Conservation (phyloP, 2,113 vertebrate species). For the Pangasianodon gigas region DNA sequence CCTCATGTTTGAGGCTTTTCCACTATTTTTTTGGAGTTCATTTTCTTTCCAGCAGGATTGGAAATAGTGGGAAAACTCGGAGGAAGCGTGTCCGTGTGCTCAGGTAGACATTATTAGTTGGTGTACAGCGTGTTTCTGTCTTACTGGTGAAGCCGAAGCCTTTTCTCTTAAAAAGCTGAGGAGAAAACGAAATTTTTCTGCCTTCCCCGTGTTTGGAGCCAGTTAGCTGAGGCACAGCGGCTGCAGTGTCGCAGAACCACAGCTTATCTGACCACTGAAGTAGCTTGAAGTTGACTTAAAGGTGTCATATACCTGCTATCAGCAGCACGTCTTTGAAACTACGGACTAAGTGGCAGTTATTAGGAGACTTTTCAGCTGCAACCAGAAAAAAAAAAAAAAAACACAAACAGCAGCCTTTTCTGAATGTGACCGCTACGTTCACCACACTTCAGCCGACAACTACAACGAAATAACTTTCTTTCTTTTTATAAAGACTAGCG, state of each 20-base stretch:
- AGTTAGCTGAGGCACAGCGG: slow-evolving; percentile 6
- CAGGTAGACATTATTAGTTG: background rate
- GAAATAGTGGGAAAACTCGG: slow-evolving; percentile 22
- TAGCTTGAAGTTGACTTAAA: background rate
- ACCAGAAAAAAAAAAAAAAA: background rate
- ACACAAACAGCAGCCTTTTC: background rate
- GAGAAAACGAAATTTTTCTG: slow-evolving; percentile 32
- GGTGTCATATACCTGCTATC: background rate
- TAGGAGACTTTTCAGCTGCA: background rate
- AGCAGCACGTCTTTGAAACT: slow-evolving; percentile 7
- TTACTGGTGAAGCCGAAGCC: background rate
- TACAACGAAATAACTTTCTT: background rate
- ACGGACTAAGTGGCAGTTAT: slow-evolving; percentile 22
- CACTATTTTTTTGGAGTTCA: slow-evolving; percentile 29
- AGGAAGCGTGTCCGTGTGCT: slow-evolving; percentile 23
- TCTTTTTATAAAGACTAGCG: background rate
- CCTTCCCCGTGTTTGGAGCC: slow-evolving; percentile 25
- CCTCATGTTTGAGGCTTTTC: slow-evolving; percentile 18
- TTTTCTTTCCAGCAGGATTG: slow-evolving; percentile 41
- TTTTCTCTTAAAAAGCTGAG: slow-evolving; percentile 22
- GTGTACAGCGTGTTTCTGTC: background rate
- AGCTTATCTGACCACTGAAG: background rate
- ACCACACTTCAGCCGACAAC: background rate
- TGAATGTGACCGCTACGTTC: slow-evolving; percentile 29
- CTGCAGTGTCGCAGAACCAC: background rate